A percentile compares a stretch with the other conserved stretches of the same genome.
Conservation (phyloP, 2,113 vertebrate genomes). For the Dipodomys spectabilis region DNA sequence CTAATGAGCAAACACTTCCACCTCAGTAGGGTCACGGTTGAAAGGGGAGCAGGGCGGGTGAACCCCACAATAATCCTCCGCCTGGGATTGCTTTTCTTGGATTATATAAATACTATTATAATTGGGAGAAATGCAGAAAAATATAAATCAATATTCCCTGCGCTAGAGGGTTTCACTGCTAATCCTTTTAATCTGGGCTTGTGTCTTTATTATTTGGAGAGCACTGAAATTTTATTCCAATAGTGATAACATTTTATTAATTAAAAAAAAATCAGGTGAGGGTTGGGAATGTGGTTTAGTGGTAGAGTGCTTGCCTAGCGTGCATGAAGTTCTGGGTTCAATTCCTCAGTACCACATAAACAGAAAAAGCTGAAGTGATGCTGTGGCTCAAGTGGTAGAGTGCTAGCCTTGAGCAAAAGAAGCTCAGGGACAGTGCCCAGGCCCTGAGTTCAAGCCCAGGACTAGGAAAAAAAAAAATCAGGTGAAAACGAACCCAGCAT, state of each 20-base stretch:
- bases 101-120: slow-evolving; percentile 23
- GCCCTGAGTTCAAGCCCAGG: no score
- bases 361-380: no score
- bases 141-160: slow-evolving; percentile 6
- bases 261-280: background rate
- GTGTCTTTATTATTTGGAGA: slow-evolving; percentile 8
- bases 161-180: background rate
- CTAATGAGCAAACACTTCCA: fast-evolving
- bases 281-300: no score
- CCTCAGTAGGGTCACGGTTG: background rate
- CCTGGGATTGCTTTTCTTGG: background rate
- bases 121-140: slow-evolving; percentile 19
- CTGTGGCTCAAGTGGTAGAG: no score
- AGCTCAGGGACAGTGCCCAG: no score
- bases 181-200: background rate
- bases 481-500: background rate
- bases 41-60: background rate
- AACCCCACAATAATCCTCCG: fast-evolving
- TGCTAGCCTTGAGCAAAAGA: no score
- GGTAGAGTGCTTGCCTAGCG: no score
- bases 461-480: no score
- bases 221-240: background rate
- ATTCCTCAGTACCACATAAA: no score
- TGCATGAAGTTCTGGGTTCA: no score
- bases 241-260: slow-evolving; percentile 12